These are phyloP conservation scores for Peucedramus taeniatus DNA, from an alignment of 2,113 vertebrate genomes.

Conservation along the genomic window DNA sequence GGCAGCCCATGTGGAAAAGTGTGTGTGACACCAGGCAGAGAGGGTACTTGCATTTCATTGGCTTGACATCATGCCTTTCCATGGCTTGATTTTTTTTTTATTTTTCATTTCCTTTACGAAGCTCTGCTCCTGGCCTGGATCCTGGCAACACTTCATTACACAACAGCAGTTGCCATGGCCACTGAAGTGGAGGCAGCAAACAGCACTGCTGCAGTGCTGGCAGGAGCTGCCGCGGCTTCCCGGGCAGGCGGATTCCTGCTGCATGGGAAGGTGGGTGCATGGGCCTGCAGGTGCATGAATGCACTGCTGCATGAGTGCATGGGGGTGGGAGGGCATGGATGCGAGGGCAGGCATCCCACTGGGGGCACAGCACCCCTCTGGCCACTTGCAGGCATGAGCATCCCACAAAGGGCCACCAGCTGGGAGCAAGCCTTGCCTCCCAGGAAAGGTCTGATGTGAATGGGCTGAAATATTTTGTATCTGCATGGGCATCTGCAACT, in stretches of 20 bases:
- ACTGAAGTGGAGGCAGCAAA: background rate
- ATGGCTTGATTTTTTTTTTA: background rate
- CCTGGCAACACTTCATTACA: background rate
- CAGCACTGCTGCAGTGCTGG: accelerated
- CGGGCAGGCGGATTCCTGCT: accelerated
- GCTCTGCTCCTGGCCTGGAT: background rate
- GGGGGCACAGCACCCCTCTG: background rate
- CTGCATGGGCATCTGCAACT: background rate
- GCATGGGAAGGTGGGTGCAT: background rate
- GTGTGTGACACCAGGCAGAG: accelerated
- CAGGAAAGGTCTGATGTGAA: background rate
- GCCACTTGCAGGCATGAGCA: background rate
- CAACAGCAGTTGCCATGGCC: slow-evolving; percentile 30
- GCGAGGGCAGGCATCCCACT: background rate
- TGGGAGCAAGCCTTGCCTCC: background rate
- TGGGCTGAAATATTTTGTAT: background rate
- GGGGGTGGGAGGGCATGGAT: too few species aligned
- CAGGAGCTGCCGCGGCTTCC: background rate
- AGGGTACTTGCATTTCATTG: background rate
- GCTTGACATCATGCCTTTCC: background rate
- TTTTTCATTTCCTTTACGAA: background rate
- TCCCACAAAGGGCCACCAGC: background rate
- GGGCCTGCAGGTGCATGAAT: background rate
- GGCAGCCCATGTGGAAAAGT: background rate
- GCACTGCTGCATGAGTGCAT: background rate